These are phyloP conservation scores for Hormiphora californensis DNA, from an alignment of 37 sponge, comb jelly and placozoan genomes.

Conservation along the genomic window DNA sequence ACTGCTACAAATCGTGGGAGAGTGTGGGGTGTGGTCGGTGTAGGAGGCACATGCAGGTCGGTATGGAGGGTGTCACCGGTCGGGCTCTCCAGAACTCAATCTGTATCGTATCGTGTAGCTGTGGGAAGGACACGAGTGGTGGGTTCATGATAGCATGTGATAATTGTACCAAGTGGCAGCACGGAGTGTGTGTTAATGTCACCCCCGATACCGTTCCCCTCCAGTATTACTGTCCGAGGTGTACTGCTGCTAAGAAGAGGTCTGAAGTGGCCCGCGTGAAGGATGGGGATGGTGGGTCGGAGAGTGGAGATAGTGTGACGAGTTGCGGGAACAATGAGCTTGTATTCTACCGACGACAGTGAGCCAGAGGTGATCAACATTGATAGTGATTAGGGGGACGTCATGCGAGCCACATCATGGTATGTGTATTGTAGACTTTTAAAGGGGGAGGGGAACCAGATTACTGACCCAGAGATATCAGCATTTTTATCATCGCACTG, in stretches of 20 bases:
- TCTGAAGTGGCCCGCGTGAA: not conserved
- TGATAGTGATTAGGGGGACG: no score
- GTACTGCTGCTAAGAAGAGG: not conserved
- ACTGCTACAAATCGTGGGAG: slow-evolving; percentile 48
- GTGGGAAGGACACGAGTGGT: slow-evolving; percentile 37
- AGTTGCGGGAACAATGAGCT: slow-evolving; percentile 1
- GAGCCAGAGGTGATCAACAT: slow-evolving; percentile 50
- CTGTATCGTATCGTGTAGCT: slow-evolving; percentile 32
- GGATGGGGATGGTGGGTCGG: not conserved
- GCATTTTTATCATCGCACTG: no score
- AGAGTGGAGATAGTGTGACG: slow-evolving; percentile 11
- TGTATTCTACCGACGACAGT: slow-evolving; percentile 52
- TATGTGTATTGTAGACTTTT: no score
- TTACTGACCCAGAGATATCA: no score
- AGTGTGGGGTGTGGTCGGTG: slow-evolving; percentile 47
- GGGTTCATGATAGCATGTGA: slow-evolving; percentile 53
- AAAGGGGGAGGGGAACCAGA: no score
- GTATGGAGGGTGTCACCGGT: slow-evolving; percentile 25
- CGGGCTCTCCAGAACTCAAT: not conserved
- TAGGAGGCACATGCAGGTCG: slow-evolving; percentile 18
- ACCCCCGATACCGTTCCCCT: not conserved
- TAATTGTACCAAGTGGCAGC: slow-evolving; percentile 42
- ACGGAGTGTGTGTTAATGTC: slow-evolving; percentile 37
- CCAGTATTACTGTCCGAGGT: not conserved
- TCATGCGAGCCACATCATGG: no score